Evolutionary conservation across 2,888 invertebrate genomes (phyloP).

Genomic region (Cheilosia grossa): DNA sequence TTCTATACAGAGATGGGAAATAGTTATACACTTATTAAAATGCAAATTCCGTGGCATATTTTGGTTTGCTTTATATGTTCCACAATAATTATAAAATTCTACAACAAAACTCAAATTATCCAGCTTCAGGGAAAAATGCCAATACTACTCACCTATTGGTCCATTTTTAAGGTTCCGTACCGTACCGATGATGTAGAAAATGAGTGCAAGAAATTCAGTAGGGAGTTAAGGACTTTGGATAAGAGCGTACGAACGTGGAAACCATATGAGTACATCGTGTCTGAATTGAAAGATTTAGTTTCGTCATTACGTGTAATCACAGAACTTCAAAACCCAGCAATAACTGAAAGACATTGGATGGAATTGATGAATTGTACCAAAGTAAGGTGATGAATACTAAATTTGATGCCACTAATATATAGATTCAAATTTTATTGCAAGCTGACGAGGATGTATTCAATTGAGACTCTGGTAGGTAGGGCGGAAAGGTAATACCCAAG

Average conservation of each 20-base stretch:
- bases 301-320: slow-evolving; percentile 96
- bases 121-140: no score
- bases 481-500: no score
- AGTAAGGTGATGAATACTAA: slow-evolving; percentile 83
- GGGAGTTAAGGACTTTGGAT: slow-evolving; percentile 92
- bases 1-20: no score
- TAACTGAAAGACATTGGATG: slow-evolving; percentile 97
- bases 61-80: no score
- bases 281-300: slow-evolving; percentile 94
- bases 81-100: no score
- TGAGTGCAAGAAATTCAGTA: slow-evolving; percentile 96
- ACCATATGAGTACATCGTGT: slow-evolving; percentile 91
- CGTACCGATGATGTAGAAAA: slow-evolving; percentile 98
- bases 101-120: no score
- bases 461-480: slow-evolving; percentile 78
- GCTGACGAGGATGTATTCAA: slow-evolving; percentile 76
- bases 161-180: no score
- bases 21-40: no score
- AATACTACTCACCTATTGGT: no score
- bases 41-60: no score
- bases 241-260: slow-evolving; percentile 93
- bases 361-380: slow-evolving; percentile 97
- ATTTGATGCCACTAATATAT: slow-evolving; percentile 27
- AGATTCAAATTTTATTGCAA: slow-evolving; percentile 60
- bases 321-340: slow-evolving; percentile 97